Conservation (phyloP, 2,797 vertebrate species). For the Cuniculus paca region DNA sequence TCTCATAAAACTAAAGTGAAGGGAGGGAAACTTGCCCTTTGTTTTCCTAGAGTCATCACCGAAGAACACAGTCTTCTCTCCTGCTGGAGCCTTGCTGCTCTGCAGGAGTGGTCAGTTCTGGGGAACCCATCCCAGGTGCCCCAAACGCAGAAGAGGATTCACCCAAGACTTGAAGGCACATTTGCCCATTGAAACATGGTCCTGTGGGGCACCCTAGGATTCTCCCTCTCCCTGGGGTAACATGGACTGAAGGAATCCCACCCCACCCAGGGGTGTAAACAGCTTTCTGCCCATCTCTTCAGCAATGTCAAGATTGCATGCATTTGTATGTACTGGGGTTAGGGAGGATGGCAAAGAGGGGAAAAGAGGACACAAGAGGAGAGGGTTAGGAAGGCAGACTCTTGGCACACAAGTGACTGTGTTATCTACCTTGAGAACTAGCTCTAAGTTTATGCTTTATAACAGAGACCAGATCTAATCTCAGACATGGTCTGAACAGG, state of each 20-base stretch:
- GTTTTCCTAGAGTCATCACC: neutral
- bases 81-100: neutral
- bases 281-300: neutral
- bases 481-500: neutral
- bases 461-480: constrained; percentile 44
- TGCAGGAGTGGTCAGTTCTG: neutral
- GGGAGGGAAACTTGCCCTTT: neutral
- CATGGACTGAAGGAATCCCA: neutral
- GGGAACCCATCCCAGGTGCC: neutral
- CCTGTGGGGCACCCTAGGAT: neutral
- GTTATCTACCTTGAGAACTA: neutral
- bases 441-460: constrained; percentile 15
- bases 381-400: neutral
- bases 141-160: neutral
- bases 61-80: neutral
- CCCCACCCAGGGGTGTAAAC: too few species aligned
- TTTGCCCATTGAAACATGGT: neutral
- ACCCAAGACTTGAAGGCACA: neutral
- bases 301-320: neutral
- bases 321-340: neutral
- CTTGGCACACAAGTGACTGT: neutral
- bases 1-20: neutral
- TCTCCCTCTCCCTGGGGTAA: neutral
- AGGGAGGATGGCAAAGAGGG: neutral
- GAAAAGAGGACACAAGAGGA: accelerated